Conservation (phyloP, 2,888 invertebrate genomes). For the Teleiodes luculella region DNA sequence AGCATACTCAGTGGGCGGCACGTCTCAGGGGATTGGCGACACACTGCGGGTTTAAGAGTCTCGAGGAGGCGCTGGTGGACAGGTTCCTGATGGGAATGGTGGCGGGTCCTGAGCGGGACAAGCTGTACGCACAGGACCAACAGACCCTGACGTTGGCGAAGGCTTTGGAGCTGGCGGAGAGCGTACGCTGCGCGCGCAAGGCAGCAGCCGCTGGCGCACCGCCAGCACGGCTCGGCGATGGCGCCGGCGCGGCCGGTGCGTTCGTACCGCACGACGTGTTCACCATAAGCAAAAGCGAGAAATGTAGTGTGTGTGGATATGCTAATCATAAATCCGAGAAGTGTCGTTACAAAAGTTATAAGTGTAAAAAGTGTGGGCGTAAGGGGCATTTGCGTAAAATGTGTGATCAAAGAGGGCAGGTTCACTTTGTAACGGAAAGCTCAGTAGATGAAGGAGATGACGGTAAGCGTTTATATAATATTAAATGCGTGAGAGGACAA, state of each 20-base stretch:
- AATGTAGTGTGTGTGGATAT: slow-evolving; percentile 17
- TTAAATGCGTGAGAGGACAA: background rate
- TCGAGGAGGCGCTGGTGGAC: no score
- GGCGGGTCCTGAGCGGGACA: slow-evolving; percentile 26
- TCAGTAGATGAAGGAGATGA: background rate
- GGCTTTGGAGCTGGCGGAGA: no score
- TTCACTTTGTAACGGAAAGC: slow-evolving; percentile 17
- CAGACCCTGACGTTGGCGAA: slow-evolving; percentile 24
- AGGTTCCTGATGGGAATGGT: no score
- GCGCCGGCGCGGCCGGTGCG: no score
- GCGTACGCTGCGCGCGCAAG: no score
- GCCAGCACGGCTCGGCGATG: no score
- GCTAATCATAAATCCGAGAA: slow-evolving; percentile 13
- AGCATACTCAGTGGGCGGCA: no score
- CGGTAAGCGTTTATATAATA: background rate
- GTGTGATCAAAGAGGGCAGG: slow-evolving; percentile 11
- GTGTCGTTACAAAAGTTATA: slow-evolving; percentile 17
- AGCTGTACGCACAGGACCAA: slow-evolving; percentile 24
- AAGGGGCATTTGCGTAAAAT: slow-evolving; percentile 21
- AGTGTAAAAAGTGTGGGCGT: slow-evolving; percentile 21
- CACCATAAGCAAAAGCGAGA: no score
- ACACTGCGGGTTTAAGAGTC: no score
- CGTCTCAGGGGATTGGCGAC: no score
- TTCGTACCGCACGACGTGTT: no score
- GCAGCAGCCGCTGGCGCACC: no score